These are phyloP conservation scores for Pseudopipra pipra DNA, from an alignment of 2,113 vertebrate genomes.

Conservation along the genomic window DNA sequence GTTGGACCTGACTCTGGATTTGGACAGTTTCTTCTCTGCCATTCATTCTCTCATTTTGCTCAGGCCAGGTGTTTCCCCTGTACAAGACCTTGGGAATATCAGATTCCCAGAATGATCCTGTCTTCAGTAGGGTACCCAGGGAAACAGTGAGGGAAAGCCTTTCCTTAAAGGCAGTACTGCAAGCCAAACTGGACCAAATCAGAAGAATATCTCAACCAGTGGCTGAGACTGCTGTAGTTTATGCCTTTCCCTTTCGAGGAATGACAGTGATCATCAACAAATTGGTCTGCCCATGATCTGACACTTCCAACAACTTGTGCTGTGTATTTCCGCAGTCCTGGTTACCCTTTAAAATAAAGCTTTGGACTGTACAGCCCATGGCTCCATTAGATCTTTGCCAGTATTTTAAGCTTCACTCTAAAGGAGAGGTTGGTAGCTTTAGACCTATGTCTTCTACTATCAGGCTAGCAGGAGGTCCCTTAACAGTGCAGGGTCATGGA, in stretches of 20 bases:
- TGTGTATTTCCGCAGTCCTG: neutral
- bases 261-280: neutral
- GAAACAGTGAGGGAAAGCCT: neutral
- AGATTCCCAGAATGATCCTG: neutral
- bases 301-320: rapidly evolving
- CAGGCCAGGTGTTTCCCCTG: neutral
- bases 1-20: neutral
- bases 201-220: neutral
- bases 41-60: neutral
- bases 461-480: neutral
- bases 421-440: neutral
- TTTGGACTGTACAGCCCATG: neutral
- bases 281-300: neutral
- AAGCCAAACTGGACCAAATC: neutral
- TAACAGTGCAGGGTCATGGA: neutral
- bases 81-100: neutral
- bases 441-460: neutral
- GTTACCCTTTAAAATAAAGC: neutral
- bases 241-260: neutral
- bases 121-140: neutral
- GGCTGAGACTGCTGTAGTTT: neutral
- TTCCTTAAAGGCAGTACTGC: neutral
- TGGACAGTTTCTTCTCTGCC: neutral
- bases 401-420: neutral
- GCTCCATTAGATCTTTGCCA: neutral